phyloP scores from a whole-genome alignment of 2,113 vertebrate genomes.

The Chloropsis cyanopogon region DNA sequence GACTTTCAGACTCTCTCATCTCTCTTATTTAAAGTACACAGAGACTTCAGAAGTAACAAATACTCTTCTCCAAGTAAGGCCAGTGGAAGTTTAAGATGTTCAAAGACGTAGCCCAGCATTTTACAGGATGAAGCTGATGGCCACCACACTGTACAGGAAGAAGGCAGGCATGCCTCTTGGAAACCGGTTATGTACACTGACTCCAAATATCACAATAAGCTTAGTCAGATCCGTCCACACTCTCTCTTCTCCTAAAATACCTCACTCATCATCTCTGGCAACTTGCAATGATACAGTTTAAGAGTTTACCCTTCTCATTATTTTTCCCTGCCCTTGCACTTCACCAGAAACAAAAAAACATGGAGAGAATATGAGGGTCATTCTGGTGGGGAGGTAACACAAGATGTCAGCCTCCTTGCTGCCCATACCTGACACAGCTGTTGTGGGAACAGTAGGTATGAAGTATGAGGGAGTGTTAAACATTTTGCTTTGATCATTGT shows the following conservation, averaged over 20 bases:
- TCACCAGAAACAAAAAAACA: neutral
- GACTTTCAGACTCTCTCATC: neutral
- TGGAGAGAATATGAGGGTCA: neutral
- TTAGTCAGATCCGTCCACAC: neutral
- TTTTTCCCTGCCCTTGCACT: neutral
- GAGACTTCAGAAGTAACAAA: neutral
- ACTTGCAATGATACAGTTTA: neutral
- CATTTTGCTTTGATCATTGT: neutral
- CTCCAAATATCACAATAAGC: neutral
- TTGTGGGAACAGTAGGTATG: neutral
- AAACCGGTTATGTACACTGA: neutral
- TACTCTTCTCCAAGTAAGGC: neutral
- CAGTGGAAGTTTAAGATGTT: neutral
- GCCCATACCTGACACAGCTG: neutral
- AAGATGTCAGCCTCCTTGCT: neutral
- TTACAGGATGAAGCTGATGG: neutral
- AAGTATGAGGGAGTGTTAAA: neutral
- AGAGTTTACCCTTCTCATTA: neutral
- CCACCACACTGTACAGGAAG: neutral
- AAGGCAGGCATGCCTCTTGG: neutral
- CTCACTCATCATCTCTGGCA: neutral
- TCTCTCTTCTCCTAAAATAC: neutral
- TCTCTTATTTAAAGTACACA: neutral
- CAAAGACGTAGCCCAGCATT: neutral
- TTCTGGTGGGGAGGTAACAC: neutral